Conservation (phyloP, 2,113 vertebrate genomes). For the Elachura formosa region DNA sequence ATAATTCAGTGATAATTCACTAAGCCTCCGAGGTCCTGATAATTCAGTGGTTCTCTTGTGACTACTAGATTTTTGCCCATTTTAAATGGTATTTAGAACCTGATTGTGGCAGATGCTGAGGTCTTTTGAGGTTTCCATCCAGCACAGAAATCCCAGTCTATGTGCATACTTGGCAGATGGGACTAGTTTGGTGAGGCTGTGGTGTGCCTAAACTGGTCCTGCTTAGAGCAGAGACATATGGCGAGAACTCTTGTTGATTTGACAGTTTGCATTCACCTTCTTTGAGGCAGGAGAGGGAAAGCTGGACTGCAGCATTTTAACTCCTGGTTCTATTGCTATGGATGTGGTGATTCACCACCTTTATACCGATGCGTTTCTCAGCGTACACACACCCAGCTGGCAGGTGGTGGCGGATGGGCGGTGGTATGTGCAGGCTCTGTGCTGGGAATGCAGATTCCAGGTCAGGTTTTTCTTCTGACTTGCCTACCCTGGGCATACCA, state of each 20-base stretch:
- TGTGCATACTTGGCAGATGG: background rate
- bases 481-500: background rate
- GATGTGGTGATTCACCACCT: background rate
- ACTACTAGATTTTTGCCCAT: background rate
- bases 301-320: background rate
- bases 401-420: background rate
- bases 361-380: background rate
- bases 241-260: background rate
- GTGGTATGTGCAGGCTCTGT: background rate
- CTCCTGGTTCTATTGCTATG: background rate
- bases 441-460: slow-evolving; percentile 36
- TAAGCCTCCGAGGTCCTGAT: background rate
- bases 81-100: background rate
- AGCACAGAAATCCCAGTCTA: background rate
- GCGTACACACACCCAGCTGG: background rate
- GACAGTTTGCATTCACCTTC: background rate
- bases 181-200: background rate
- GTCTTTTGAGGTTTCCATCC: background rate
- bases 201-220: background rate
- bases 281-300: accelerated
- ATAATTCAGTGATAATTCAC: background rate
- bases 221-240: background rate
- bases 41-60: background rate
- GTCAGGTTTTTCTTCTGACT: slow-evolving; percentile 46
- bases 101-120: background rate